phyloP scores from a whole-genome alignment of 2,888 invertebrate species.

The Endomychus coccineus region DNA sequence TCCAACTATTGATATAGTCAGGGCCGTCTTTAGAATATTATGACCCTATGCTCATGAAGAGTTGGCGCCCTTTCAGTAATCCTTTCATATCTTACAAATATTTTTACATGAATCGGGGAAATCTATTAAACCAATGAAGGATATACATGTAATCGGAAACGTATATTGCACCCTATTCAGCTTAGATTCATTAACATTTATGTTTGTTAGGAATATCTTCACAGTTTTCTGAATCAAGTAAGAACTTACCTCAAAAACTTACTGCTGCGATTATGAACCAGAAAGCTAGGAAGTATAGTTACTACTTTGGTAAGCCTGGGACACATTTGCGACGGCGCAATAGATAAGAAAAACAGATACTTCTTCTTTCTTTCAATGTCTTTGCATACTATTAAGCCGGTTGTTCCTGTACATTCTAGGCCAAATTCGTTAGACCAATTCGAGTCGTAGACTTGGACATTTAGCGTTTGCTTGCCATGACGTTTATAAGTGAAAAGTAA shows the following conservation, averaged over 20 bases:
- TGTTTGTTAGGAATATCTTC: too few species aligned
- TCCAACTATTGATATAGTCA: too few species aligned
- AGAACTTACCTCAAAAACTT: constrained; percentile 41
- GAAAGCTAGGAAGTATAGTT: constrained; percentile 70
- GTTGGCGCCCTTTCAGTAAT: too few species aligned
- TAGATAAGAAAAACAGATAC: constrained; percentile 64
- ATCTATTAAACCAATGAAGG: too few species aligned
- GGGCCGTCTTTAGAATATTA: too few species aligned
- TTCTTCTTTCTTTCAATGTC: constrained; percentile 64
- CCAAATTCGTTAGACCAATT: constrained; percentile 59
- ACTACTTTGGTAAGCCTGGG: constrained; percentile 72
- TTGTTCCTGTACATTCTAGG: constrained; percentile 64
- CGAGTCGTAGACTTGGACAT: constrained; percentile 55
- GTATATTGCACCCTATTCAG: neutral
- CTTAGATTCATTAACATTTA: neutral
- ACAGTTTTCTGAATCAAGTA: too few species aligned
- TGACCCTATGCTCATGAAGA: too few species aligned
- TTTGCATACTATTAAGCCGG: constrained; percentile 65
- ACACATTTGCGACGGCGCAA: constrained; percentile 61
- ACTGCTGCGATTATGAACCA: constrained; percentile 65
- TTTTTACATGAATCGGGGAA: too few species aligned
- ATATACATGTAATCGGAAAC: too few species aligned
- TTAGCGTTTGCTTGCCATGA: constrained; percentile 46
- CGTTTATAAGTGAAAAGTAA: constrained; percentile 60
- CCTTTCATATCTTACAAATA: too few species aligned